A percentile compares a stretch with the other conserved stretches of the same genome.
Evolutionary conservation across 2,888 invertebrate genomes (phyloP).

Genomic region (Drosophila pseudotalamancana): DNA sequence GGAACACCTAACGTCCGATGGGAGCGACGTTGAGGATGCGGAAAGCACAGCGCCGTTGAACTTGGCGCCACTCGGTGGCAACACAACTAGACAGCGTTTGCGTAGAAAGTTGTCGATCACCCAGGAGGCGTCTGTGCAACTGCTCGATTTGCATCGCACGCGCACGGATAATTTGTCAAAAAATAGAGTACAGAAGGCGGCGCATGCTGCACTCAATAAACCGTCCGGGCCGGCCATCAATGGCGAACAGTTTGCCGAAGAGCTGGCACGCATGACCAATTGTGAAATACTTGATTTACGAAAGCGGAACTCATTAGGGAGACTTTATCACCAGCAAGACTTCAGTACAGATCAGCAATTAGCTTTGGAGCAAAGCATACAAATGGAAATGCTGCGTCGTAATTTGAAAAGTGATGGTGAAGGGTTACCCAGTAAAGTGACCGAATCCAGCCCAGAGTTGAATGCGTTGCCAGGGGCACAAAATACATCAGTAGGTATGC

Average conservation of each 20-base stretch:
- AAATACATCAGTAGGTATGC: no score
- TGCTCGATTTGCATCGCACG: conserved; percentile 56
- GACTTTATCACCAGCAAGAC: conserved; percentile 16
- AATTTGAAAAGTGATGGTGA: conserved; percentile 19
- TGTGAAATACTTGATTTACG: conserved; percentile 78
- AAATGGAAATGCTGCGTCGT: conserved; percentile 60
- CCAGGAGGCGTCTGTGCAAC: not conserved
- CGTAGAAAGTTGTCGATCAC: not conserved
- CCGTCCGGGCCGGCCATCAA: conserved; percentile 66
- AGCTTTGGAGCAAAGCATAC: conserved; percentile 56
- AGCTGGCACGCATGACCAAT: conserved; percentile 70
- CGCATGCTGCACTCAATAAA: conserved; percentile 52
- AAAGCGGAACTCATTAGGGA: conserved; percentile 71
- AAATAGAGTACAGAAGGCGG: not conserved
- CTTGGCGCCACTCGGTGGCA: conserved; percentile 44
- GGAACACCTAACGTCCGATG: conserved; percentile 5
- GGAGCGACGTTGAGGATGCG: conserved; percentile 9
- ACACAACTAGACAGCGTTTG: conserved; percentile 11
- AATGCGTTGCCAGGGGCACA: no score
- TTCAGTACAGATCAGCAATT: conserved; percentile 30
- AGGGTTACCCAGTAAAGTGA: not conserved
- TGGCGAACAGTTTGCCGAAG: conserved; percentile 74
- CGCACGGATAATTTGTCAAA: not conserved
- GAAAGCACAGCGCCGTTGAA: conserved; percentile 31
- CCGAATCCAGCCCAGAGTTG: not conserved